Base-by-base conservation (phyloP, 2,888 invertebrate genomes). In the Eupithecia dodoneata region DNA sequence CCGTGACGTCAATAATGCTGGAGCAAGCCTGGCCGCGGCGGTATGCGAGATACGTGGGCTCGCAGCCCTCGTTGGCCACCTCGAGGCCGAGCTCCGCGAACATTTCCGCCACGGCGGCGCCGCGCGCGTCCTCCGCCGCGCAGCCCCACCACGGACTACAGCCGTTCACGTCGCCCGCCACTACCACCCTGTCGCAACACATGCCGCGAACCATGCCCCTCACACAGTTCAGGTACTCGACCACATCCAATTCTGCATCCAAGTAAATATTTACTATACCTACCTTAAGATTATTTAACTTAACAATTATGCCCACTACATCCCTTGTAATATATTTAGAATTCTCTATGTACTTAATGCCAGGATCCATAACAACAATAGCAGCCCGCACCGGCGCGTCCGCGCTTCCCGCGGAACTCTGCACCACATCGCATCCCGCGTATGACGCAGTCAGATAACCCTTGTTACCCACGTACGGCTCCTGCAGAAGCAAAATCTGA, bases 91-190 rank as follows among this genome's bases (percentile, higher is more conserved):
- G 18, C 52, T 70, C 45, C 3, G 72, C 55, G n/a, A 75, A 30
- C 30, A 30, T 30, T 30, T 30, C 30, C 30, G 30, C 30, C 30
- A 30, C 30, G 30, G 30, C 30, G 13, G 2, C n/a, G 3, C 76
- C 76, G 18, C 76, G 70, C 13, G 30, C 10, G 69, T 76, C 76
- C 52, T 76, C 76, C n/a, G 2, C 73, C 42, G n/a, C 42, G 30
- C 72, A 65, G 3, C 76, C 76, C 76, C 76, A 76, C 72, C 76
- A 76, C 6, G 41, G 72, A 18, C 73, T 76, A 3, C n/a, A 13
- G 9, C 73, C 76, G 18, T 76, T 76, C n/a, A 65, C 30, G 15
- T 73, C 76, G 0, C 76, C 76, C 3, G 13, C 73, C 15, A 71
- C 12, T 4, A 73, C 30, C 3, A 49, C 15, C 4, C 72, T n/a